Evolutionary conservation across 2,797 vertebrate genomes (phyloP), one percentile per base, ranked within the genome.

Genomic region (Lutjanus campechanus): DNA sequence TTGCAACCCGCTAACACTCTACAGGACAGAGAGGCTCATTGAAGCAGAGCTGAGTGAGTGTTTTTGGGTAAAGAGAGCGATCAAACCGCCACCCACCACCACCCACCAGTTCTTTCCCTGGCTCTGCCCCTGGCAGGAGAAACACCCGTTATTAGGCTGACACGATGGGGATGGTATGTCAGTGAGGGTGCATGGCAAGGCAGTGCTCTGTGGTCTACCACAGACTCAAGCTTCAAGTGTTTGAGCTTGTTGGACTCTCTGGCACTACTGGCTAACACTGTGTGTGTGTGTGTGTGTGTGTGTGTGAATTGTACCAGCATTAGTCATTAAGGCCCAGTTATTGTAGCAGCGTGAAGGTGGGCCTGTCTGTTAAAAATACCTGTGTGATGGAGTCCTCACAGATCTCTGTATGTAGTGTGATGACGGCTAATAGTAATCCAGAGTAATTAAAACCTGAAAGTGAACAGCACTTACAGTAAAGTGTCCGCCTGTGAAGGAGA

Each of bases 141-240:
- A 68, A 73, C 19, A 63, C 79, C 84, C 41, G 53, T 82, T 76
- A 76, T 83, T 81, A 75, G 61, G 63, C 78, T 74, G 61, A 66
- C 85, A 77, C 11, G 67, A 55, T 76, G 69, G 61, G 55, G 78
- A 78, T 79, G 89, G 80, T 80, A 79, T 84, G 88, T 90, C 82
- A 86, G 82, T 74, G 75, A 78, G 69, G 80, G 75, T 72, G 78
- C 72, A 85, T 77, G 78, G 84, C 79, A 83, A 80, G 70, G 63
- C 79, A 68, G 66, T 29, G 41, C 69, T 92, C 85, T 89, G 90
- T 90, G 92, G 89, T 90, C 82, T 78, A 89, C 91, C 91, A 77
- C 90, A 89, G 81, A 85, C 71, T 87, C 63, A 36, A 47, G 71
- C 82, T 72, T 75, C 65, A 73, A 86, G 84, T 83, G 73, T 73